A percentile compares a stretch with the other conserved stretches of the same genome.
Evolutionary conservation across 2,797 vertebrate genomes (phyloP).

Genomic region (Platyrinchus mystaceus): DNA sequence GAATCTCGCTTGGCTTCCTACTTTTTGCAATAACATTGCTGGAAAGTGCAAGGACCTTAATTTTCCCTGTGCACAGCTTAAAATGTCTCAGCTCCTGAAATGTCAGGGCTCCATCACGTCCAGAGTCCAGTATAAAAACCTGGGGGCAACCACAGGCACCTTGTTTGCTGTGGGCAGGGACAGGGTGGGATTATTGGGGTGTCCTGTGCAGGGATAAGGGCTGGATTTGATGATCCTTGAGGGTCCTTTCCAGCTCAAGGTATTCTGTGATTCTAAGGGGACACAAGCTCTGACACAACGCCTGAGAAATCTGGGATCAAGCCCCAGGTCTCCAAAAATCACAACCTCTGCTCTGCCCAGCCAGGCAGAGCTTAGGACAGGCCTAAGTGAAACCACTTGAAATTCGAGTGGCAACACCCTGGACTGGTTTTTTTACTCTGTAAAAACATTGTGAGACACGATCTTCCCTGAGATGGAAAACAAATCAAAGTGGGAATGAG

Average conservation of each 20-base stretch:
- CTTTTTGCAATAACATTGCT: not conserved
- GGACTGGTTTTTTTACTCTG: not conserved
- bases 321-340: not conserved
- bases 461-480: not conserved
- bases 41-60: constrained; percentile 9
- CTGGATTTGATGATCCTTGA: not conserved
- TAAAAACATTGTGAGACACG: not conserved
- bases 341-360: not conserved
- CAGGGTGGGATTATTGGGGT: not conserved
- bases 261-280: not conserved
- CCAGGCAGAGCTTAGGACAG: not conserved
- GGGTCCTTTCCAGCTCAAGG: not conserved
- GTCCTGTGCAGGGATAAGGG: not conserved
- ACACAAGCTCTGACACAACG: not conserved
- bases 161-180: not conserved
- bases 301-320: not conserved
- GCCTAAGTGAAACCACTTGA: not conserved
- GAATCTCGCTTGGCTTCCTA: not conserved
- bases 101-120: not conserved
- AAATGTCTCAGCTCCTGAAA: constrained; percentile 8
- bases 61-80: not conserved
- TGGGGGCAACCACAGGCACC: not conserved
- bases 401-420: rapidly evolving
- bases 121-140: not conserved
- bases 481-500: not conserved